Evolutionary conservation across 2,888 invertebrate genomes (phyloP).

Genomic region (Diploptera punctata): DNA sequence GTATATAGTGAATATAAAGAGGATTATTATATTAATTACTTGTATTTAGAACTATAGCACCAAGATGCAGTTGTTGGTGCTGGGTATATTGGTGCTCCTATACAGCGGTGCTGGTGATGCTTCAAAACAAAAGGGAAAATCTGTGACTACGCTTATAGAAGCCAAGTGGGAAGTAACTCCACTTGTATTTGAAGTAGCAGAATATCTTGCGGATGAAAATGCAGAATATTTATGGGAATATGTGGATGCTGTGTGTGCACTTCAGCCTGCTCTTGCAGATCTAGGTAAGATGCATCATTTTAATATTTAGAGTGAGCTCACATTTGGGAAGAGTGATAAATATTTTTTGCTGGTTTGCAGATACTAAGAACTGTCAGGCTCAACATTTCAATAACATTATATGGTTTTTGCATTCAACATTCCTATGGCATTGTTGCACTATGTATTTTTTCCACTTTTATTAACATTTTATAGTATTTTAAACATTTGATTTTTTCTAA

Average conservation of each 20-base stretch:
- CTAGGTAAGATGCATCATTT: constrained; percentile 71
- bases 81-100: constrained; percentile 23
- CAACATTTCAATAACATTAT: too few species aligned
- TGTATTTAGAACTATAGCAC: constrained; percentile 8
- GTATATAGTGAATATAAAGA: too few species aligned
- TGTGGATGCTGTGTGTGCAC: constrained; percentile 70
- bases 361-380: too few species aligned
- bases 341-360: too few species aligned
- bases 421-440: too few species aligned
- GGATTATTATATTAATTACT: too few species aligned
- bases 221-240: constrained; percentile 83
- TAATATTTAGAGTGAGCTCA: too few species aligned
- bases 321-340: too few species aligned
- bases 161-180: constrained; percentile 97
- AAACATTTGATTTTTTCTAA: too few species aligned
- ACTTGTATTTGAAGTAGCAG: constrained; percentile 88
- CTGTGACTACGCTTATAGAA: constrained; percentile 86
- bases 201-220: constrained; percentile 83
- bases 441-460: too few species aligned
- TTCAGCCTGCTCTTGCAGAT: constrained; percentile 65
- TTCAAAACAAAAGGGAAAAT: constrained; percentile 67
- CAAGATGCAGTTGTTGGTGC: constrained; percentile 19
- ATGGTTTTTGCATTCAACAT: too few species aligned
- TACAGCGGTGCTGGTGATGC: constrained; percentile 2
- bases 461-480: too few species aligned